Conservation (phyloP, 2,888 invertebrate species). For the Tigriopus californicus region DNA sequence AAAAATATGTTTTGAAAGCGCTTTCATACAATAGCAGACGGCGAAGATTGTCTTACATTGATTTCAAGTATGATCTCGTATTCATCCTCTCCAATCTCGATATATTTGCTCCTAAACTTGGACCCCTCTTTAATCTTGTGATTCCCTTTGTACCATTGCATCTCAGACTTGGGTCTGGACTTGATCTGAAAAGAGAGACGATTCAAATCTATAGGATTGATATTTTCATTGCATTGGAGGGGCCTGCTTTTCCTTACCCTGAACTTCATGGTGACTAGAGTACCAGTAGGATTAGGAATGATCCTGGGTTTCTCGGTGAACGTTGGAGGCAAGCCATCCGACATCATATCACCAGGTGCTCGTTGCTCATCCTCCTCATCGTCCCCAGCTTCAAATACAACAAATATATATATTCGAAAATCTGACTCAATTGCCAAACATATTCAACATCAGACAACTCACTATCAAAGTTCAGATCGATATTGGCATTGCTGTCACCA, state of each 20-base stretch:
- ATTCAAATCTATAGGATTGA: background rate
- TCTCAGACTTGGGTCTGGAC: slow-evolving; percentile 70
- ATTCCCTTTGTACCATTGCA: slow-evolving; percentile 35
- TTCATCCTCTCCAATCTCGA: slow-evolving; percentile 57
- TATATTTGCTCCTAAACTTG: slow-evolving; percentile 56
- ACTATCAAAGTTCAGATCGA: slow-evolving; percentile 99
- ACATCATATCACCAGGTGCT: background rate
- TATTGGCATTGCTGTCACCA: slow-evolving; percentile 99
- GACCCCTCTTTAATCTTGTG: slow-evolving; percentile 51
- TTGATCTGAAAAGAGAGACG: slow-evolving; percentile 40
- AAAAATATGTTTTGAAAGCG: slow-evolving; percentile 20
- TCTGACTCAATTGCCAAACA: background rate
- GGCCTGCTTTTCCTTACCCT: slow-evolving; percentile 24
- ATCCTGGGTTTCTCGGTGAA: slow-evolving; percentile 97
- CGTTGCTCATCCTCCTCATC: background rate
- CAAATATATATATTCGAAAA: background rate
- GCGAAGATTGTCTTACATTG: slow-evolving; percentile 42
- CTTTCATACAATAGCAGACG: too few relatives aligned
- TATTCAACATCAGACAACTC: slow-evolving; percentile 28
- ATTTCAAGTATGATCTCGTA: slow-evolving; percentile 70
- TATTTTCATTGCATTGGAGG: background rate
- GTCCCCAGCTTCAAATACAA: slow-evolving; percentile 10
- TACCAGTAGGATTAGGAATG: slow-evolving; percentile 92
- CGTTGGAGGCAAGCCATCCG: slow-evolving; percentile 65
- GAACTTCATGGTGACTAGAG: slow-evolving; percentile 91